Evolutionary conservation across 2,113 vertebrate genomes (phyloP).

Genomic region (Callochromis pleurospilus): DNA sequence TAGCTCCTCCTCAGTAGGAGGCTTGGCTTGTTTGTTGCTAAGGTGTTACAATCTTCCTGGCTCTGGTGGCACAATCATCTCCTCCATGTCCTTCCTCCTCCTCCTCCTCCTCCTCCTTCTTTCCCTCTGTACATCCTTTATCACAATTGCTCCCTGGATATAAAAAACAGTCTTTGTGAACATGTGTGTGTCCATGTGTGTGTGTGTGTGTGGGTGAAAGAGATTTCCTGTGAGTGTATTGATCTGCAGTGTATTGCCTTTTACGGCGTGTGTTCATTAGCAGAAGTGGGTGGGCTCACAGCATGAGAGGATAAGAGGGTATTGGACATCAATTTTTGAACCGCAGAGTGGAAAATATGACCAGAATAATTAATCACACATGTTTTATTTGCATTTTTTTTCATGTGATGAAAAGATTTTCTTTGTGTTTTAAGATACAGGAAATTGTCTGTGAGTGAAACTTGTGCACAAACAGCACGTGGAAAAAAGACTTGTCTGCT

Average conservation of each 20-base stretch:
- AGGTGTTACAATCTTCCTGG: slow-evolving; percentile 72
- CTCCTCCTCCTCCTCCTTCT: neutral
- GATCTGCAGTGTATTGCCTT: slow-evolving; percentile 34
- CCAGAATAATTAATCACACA: neutral
- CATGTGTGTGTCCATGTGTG: neutral
- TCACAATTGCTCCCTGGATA: slow-evolving; percentile 1
- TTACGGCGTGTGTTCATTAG: slow-evolving; percentile 44
- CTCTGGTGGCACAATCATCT: slow-evolving; percentile 53
- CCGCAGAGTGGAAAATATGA: neutral
- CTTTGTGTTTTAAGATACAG: neutral
- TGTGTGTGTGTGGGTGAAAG: neutral
- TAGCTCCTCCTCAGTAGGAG: slow-evolving; percentile 57
- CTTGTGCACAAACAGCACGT: neutral
- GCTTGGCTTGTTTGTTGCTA: slow-evolving; percentile 75
- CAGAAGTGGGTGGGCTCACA: slow-evolving; percentile 27
- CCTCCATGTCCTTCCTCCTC: slow-evolving; percentile 32
- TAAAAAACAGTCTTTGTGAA: slow-evolving; percentile 4
- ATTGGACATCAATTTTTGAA: slow-evolving; percentile 15
- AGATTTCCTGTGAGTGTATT: slow-evolving; percentile 49
- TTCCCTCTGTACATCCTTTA: neutral
- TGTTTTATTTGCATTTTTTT: neutral
- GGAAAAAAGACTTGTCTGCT: neutral
- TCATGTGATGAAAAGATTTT: neutral
- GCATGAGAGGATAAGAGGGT: neutral
- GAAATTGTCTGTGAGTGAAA: neutral